These are phyloP conservation scores for Agonopterix alstromeriana DNA, from an alignment of 2,888 invertebrate species.

Conservation along the genomic window DNA sequence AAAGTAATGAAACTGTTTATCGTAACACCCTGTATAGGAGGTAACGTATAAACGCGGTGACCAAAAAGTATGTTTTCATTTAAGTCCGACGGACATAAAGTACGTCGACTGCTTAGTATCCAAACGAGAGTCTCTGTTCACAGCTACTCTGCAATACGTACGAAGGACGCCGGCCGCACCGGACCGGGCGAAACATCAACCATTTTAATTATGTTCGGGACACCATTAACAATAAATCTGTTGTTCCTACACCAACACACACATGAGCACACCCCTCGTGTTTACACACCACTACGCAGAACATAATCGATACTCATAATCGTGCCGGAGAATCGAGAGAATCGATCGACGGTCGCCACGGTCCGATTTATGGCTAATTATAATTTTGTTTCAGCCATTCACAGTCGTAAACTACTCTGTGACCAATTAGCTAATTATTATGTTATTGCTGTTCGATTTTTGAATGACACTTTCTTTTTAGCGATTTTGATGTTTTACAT, in stretches of 20 bases:
- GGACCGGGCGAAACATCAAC: constrained; percentile 69
- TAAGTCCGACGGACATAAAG: no score
- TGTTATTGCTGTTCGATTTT: constrained; percentile 12
- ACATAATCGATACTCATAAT: constrained; percentile 23
- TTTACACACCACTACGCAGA: constrained; percentile 5
- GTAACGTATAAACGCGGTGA: no score
- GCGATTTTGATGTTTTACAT: no score
- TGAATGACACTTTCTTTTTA: constrained; percentile 8
- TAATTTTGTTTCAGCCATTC: constrained; percentile 57
- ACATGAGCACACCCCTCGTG: constrained; percentile 8
- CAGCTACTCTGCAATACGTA: constrained; percentile 27
- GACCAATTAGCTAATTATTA: constrained; percentile 66
- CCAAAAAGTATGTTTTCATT: no score
- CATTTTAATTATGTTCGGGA: constrained; percentile 75
- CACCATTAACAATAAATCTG: constrained; percentile 77
- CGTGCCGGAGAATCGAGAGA: constrained; percentile 35
- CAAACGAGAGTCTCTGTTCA: constrained; percentile 17
- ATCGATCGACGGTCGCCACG: constrained; percentile 48
- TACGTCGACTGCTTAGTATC: no score
- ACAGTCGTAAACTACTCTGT: constrained; percentile 58
- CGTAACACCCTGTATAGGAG: no score
- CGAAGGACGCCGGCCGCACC: constrained; percentile 53
- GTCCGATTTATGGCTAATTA: constrained; percentile 61
- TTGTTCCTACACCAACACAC: constrained; percentile 47
- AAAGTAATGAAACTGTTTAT: no score